Evolutionary conservation across 2,797 vertebrate genomes (phyloP), one percentile per base, ranked within the genome.

Genomic region (Etheostoma perlongum): DNA sequence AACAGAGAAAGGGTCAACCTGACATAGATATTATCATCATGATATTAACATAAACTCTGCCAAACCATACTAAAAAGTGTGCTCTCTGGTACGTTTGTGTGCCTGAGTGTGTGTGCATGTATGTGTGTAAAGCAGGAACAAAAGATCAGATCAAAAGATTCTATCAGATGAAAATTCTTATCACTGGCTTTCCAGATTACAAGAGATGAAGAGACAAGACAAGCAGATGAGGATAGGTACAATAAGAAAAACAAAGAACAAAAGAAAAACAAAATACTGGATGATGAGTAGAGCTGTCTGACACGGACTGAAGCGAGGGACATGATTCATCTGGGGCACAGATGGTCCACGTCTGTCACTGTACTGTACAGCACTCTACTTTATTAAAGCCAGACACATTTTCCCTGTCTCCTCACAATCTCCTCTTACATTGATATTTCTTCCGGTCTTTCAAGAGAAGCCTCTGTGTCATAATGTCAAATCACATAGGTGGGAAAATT

Each of bases 291-390:
- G 58, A 65, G 53, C 60, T 42, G 67, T 65, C 23, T 30, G 53
- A 47, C 2, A 54, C 2, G 11, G 46, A 70, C 53, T 68, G 53
- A 21, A 21, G 18, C 18, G 48, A 78, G 57, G 36, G 60, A 71
- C 49, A 65, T 44, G 40, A 69, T 72, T 81, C 42, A 64, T 75
- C 63, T 78, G 68, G 25, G 49, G 10, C 69, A 40, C 83, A 89
- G 79, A 91, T 76, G 72, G 67, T 46, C 65, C 30, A 55, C 11
- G 27, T 69, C 75, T 85, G 73, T 70, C 81, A 65, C 60, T 10
- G 19, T 49, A 62, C 60, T 10, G 19, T 49, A 64, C 55, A 76
- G 61, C 40, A 51, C 55, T 70, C 48, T 42, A 55, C 58, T 76
- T 76, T 75, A 81, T 74, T 61, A 53, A 73, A 66, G 16, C 19